Evolutionary conservation across 2,888 invertebrate species (phyloP), one percentile per base, ranked within the genome.

Genomic region (Eristalis intricaria): DNA sequence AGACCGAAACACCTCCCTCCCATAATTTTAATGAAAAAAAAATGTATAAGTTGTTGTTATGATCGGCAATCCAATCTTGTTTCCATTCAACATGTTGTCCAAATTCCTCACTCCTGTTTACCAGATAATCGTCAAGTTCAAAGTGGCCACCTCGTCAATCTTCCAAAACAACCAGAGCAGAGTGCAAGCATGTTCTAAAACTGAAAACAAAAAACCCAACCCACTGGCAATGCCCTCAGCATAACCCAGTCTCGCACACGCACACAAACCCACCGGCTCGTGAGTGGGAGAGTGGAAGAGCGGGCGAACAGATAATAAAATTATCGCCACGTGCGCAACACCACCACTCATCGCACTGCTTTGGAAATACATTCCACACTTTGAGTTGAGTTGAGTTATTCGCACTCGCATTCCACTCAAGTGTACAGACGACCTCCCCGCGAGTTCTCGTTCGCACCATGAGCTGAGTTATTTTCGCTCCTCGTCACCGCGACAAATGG

Each of bases 311-410:
- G 56, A 38, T 77, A 77, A 85, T 64, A 76, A 81, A 85, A 77
- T 80, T 60, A 70, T n/a, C 66, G 82, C 82, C 78, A 82, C 78
- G 86, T 78, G 82, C 78, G 63, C 70, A 66, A 71, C 64, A 66
- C 60, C 19, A 75, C 32, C 60, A 73, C 65, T 56, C 8, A 58
- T 50, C 69, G 23, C n/a, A 73, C 26, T 22, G n/a, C 43, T 65
- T 50, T 80, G 56, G 58, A 65, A 74, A 80, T 68, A 81, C 81
- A 74, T 75, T 81, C 81, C 81, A 81, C 22, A 40, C n/a, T n/a
- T n/a, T n/a, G n/a, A n/a, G n/a, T 64, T 75, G 74, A 81, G 81
- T 69, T 61, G 29, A 80, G 13, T 71, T 64, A 19, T 11, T 60
- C 3, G 19, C 22, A 71, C 13, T 64, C 63, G 64, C 26, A 63